Conservation (phyloP, 2,888 invertebrate genomes). For the Abscondita cerata region DNA sequence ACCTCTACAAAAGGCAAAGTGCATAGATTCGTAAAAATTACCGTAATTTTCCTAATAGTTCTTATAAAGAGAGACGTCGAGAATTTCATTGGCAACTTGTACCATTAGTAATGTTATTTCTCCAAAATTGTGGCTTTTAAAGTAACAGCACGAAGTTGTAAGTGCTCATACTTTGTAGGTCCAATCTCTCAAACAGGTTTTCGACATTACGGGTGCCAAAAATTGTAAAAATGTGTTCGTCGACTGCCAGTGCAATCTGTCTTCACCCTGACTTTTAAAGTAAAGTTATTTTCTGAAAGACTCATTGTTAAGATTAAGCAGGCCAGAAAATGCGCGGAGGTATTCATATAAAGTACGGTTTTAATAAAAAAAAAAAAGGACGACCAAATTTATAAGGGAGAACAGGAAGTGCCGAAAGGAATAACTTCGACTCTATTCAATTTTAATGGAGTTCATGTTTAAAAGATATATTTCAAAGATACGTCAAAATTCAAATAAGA, state of each 20-base stretch:
- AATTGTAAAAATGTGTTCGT: slow-evolving; percentile 46
- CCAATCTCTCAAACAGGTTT: slow-evolving; percentile 44
- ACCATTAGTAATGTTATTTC: slow-evolving; percentile 39
- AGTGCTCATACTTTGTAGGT: slow-evolving; percentile 35
- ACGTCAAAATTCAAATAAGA: slow-evolving; percentile 16
- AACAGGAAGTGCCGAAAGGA: slow-evolving; percentile 23
- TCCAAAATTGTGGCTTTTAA: slow-evolving; percentile 47
- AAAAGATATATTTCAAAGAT: slow-evolving; percentile 26
- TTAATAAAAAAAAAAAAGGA: slow-evolving; percentile 26
- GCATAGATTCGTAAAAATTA: background rate
- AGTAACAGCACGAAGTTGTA: slow-evolving; percentile 42
- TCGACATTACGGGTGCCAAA: slow-evolving; percentile 40
- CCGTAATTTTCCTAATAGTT: background rate
- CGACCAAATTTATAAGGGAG: slow-evolving; percentile 19
- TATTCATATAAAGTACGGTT: slow-evolving; percentile 26
- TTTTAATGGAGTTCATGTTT: slow-evolving; percentile 33
- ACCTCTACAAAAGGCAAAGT: slow-evolving; percentile 5
- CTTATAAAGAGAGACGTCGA: slow-evolving; percentile 4
- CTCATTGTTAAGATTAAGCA: slow-evolving; percentile 46
- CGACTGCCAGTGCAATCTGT: slow-evolving; percentile 44
- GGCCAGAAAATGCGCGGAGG: slow-evolving; percentile 46
- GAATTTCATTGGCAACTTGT: slow-evolving; percentile 25
- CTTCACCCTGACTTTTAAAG: slow-evolving; percentile 46
- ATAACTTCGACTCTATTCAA: slow-evolving; percentile 27
- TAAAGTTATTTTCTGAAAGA: slow-evolving; percentile 43